A percentile compares a stretch with the other conserved stretches of the same genome.
These are phyloP conservation scores for Acromyrmex heyeri DNA, from an alignment of 1,140 invertebrate species.

Conservation along the genomic window DNA sequence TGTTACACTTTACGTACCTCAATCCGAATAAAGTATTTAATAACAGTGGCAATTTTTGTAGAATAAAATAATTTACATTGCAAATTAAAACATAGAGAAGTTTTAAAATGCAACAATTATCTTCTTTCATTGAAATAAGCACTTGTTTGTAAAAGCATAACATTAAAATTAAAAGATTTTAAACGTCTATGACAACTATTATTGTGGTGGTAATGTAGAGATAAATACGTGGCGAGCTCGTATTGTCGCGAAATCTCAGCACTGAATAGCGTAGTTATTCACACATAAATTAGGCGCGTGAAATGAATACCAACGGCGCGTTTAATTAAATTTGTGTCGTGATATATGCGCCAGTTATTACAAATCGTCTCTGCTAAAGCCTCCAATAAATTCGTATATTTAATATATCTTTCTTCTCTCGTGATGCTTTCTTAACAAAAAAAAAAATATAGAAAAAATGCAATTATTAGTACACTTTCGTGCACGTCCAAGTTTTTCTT, in stretches of 20 bases:
- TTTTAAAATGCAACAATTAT: constrained; percentile 13
- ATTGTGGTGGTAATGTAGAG: constrained; percentile 65
- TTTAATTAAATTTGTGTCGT: constrained; percentile 86
- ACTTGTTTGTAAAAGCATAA: not conserved
- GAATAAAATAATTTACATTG: constrained; percentile 1
- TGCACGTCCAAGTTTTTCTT: constrained; percentile 20
- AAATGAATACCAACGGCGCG: constrained; percentile 84
- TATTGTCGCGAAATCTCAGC: constrained; percentile 77
- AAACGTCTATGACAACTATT: constrained; percentile 42
- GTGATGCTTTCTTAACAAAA: not conserved
- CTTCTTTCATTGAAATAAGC: constrained; percentile 29
- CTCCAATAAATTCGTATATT: constrained; percentile 77
- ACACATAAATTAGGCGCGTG: constrained; percentile 84
- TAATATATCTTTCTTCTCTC: constrained; percentile 74
- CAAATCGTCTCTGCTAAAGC: constrained; percentile 75
- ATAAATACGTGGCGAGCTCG: constrained; percentile 67
- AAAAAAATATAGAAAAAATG: not conserved
- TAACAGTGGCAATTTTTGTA: not conserved
- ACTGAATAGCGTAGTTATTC: constrained; percentile 82
- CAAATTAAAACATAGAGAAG: not conserved
- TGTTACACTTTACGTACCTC: not conserved
- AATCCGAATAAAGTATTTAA: not conserved
- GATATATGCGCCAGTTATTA: constrained; percentile 85
- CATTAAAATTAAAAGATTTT: constrained; percentile 49
- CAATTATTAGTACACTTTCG: constrained; percentile 11